These are phyloP conservation scores for Drosophila punjabiensis DNA, from an alignment of 1,140 invertebrate genomes.

Conservation along the genomic window DNA sequence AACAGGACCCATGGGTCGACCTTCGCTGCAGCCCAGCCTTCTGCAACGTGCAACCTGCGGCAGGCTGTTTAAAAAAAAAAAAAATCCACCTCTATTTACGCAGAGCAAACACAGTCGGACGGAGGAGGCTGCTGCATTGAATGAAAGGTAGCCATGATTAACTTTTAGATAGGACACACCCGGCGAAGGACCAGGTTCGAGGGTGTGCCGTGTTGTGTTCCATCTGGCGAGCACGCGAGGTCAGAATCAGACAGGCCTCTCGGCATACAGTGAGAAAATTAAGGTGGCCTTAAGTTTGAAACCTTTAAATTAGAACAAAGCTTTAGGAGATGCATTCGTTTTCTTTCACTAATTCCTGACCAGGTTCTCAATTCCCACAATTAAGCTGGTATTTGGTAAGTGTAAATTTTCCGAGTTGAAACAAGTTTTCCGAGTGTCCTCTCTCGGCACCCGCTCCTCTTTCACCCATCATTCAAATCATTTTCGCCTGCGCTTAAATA, in stretches of 20 bases:
- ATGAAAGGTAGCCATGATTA: conserved; percentile 66
- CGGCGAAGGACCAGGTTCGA: not conserved
- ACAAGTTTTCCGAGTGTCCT: conserved; percentile 5
- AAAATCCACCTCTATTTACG: conserved; percentile 58
- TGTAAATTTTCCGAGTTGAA: not conserved
- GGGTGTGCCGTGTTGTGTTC: not conserved
- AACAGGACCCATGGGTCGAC: conserved; percentile 34
- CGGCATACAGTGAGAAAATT: not conserved
- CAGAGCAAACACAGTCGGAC: conserved; percentile 50
- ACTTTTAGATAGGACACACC: conserved; percentile 63
- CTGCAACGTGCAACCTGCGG: conserved; percentile 5
- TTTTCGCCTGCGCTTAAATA: conserved; percentile 54
- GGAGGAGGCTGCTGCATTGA: conserved; percentile 47
- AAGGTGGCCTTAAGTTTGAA: not conserved
- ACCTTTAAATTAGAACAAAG: not conserved
- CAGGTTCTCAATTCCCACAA: not conserved
- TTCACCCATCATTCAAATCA: conserved; percentile 40
- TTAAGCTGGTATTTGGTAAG: not conserved
- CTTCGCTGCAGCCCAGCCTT: conserved; percentile 41
- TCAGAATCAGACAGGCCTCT: conserved; percentile 24
- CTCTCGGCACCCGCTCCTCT: not conserved
- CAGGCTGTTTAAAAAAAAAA: conserved; percentile 62
- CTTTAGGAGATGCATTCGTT: not conserved
- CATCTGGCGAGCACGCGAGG: no score
- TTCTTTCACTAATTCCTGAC: no score